A percentile compares a stretch with the other conserved stretches of the same genome.
These are phyloP conservation scores for Pyxicephalus adspersus DNA, from an alignment of 2,113 vertebrate species.

Conservation along the genomic window DNA sequence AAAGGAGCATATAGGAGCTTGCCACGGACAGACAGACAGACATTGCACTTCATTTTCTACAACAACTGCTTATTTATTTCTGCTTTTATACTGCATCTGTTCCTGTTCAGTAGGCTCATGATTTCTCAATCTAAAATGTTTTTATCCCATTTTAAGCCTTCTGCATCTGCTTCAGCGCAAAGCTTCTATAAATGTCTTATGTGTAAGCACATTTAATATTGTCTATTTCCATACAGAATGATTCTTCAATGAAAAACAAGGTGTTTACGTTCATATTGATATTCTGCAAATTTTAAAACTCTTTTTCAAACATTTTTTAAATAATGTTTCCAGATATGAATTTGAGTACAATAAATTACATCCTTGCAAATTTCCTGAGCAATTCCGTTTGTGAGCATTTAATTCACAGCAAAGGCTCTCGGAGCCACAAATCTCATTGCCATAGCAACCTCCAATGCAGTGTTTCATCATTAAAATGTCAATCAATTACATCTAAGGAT, in stretches of 20 bases:
- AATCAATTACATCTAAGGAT: conserved; percentile 48
- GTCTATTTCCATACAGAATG: conserved; percentile 1
- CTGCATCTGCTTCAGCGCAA: neutral
- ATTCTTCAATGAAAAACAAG: conserved; percentile 5
- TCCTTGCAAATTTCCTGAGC: conserved; percentile 40
- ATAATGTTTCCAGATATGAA: conserved; percentile 42
- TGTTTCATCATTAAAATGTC: conserved; percentile 50
- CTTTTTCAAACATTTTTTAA: conserved; percentile 18
- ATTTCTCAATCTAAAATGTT: neutral
- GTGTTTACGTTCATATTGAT: conserved; percentile 4
- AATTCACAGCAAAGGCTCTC: conserved; percentile 42
- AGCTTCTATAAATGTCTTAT: conserved; percentile 10
- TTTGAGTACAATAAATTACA: conserved; percentile 46
- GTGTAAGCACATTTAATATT: conserved; percentile 9
- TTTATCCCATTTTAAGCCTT: neutral
- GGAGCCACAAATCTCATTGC: conserved; percentile 43
- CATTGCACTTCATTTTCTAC: neutral
- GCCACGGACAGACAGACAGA: neutral
- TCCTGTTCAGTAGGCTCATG: neutral
- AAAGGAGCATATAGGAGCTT: too few species aligned
- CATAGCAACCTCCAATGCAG: conserved; percentile 33
- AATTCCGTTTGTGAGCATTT: conserved; percentile 46
- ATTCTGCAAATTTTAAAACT: neutral
- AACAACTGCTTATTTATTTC: neutral
- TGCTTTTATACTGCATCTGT: neutral